A percentile compares a stretch with the other conserved stretches of the same genome.
Evolutionary conservation across 2,797 vertebrate species (phyloP).

Genomic region (Molothrus aeneus): DNA sequence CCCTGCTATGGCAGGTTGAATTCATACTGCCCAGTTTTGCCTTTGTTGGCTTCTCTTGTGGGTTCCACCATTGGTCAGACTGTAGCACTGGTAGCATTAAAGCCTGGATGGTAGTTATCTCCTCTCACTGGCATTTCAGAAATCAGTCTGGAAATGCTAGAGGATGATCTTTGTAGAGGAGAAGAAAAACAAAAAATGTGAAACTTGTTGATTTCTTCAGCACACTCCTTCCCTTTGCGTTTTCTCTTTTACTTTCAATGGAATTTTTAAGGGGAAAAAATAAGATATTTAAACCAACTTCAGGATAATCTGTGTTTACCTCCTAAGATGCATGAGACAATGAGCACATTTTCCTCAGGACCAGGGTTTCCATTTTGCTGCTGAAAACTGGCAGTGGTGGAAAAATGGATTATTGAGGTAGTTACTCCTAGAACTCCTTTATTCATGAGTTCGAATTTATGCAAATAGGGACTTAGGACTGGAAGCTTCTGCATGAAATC

Average conservation of each 20-base stretch:
- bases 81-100: not conserved
- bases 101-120: not conserved
- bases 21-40: not conserved
- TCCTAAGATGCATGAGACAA: not conserved
- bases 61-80: not conserved
- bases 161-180: not conserved
- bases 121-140: not conserved
- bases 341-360: not conserved
- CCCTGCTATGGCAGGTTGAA: not conserved
- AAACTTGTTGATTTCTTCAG: not conserved
- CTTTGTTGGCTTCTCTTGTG: not conserved
- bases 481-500: slow-evolving; percentile 12
- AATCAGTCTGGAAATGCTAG: not conserved
- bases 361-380: not conserved
- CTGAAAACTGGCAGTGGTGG: not conserved
- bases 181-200: not conserved
- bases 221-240: not conserved
- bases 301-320: not conserved
- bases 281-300: not conserved
- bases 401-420: not conserved
- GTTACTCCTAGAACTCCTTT: not conserved
- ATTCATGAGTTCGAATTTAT: not conserved
- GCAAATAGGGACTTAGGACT: not conserved
- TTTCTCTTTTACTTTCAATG: not conserved
- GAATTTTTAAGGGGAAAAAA: not conserved